phyloP scores from a whole-genome alignment of 1,140 invertebrate genomes.

The Drosophila ogumai region DNA sequence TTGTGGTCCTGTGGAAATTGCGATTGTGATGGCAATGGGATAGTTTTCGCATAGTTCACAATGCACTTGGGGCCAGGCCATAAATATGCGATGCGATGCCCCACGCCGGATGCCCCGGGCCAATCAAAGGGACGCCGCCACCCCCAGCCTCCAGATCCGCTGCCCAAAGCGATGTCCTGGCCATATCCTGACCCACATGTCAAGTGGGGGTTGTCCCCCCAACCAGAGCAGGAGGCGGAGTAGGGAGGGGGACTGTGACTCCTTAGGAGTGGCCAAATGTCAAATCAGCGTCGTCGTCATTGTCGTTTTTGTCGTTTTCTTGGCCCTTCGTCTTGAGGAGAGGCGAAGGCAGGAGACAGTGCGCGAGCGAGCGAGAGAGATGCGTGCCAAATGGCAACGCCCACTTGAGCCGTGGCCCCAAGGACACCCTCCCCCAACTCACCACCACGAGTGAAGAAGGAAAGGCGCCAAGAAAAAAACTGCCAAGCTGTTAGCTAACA shows the following conservation, averaged over 20 bases:
- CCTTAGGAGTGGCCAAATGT: conserved; percentile 75
- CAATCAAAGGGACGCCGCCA: conserved; percentile 31
- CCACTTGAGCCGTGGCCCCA: conserved; percentile 54
- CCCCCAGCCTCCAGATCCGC: neutral
- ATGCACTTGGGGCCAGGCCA: conserved; percentile 44
- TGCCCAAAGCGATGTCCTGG: neutral
- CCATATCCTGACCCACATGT: conserved; percentile 69
- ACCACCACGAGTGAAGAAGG: conserved; percentile 16
- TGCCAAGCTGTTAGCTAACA: conserved; percentile 34
- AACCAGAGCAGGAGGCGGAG: neutral
- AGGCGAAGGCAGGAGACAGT: conserved; percentile 10
- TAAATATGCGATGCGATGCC: conserved; percentile 21
- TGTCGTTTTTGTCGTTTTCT: conserved; percentile 8
- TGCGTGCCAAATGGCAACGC: conserved; percentile 61
- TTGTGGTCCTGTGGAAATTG: neutral
- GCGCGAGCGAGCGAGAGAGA: conserved; percentile 49
- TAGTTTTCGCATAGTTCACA: conserved; percentile 25
- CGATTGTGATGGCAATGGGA: conserved; percentile 10
- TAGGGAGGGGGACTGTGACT: neutral
- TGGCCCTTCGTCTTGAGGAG: conserved; percentile 41
- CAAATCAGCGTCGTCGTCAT: conserved; percentile 48
- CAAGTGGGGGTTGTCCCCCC: conserved; percentile 32
- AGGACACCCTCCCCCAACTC: conserved; percentile 7
- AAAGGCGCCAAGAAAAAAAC: conserved; percentile 33
- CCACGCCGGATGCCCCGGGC: conserved; percentile 23